A percentile compares a stretch with the other conserved stretches of the same genome.
Conservation (phyloP, 1,140 invertebrate species). For the Ips nitidus region DNA sequence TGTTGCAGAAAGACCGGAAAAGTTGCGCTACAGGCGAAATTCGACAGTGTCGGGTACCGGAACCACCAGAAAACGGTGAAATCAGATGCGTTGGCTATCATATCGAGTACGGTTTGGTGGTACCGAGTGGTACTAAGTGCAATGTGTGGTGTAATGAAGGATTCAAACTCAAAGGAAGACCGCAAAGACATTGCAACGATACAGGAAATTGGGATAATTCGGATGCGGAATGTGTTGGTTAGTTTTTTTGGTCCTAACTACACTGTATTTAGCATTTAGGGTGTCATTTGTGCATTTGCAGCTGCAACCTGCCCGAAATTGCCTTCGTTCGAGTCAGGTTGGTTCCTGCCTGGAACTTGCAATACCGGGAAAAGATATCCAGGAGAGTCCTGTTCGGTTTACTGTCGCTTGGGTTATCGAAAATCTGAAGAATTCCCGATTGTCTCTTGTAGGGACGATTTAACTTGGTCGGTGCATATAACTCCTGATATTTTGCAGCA, state of each 20-base stretch:
- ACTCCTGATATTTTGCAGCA: conserved; percentile 31
- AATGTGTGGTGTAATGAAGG: conserved; percentile 58
- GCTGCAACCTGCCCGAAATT: conserved; percentile 53
- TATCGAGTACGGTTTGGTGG: conserved; percentile 23
- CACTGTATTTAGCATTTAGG: background rate
- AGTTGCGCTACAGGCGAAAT: conserved; percentile 33
- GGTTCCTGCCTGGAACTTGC: conserved; percentile 54
- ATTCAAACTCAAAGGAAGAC: conserved; percentile 57
- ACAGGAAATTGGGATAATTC: conserved; percentile 58
- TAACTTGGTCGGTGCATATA: conserved; percentile 47
- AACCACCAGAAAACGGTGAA: conserved; percentile 34
- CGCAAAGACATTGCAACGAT: conserved; percentile 54
- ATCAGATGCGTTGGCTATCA: conserved; percentile 34
- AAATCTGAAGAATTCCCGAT: conserved; percentile 29
- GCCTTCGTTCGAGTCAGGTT: conserved; percentile 51
- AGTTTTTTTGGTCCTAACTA: conserved; percentile 29
- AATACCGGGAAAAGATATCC: conserved; percentile 49
- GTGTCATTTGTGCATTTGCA: conserved; percentile 28
- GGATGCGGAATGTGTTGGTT: conserved; percentile 56
- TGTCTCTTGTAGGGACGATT: conserved; percentile 39
- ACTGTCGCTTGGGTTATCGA: conserved; percentile 52
- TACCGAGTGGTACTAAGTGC: conserved; percentile 57
- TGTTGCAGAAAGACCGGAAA: conserved; percentile 34
- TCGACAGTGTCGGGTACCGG: conserved; percentile 33
- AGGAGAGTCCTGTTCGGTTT: conserved; percentile 53